Evolutionary conservation across 2,888 invertebrate species (phyloP).

Genomic region (Andrena hattorfiana): DNA sequence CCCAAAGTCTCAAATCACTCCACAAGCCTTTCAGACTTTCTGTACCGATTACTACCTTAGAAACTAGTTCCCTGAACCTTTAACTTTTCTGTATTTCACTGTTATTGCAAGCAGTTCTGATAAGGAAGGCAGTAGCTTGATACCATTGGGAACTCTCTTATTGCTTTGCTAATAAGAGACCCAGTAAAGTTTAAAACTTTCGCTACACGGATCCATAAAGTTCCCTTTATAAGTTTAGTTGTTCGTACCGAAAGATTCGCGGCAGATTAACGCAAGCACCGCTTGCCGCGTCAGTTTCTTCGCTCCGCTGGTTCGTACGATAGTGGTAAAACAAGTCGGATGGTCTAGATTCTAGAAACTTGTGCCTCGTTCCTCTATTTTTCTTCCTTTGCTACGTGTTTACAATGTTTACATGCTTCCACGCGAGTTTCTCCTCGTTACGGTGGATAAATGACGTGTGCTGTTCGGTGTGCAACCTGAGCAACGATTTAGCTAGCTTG

Average conservation of each 20-base stretch:
- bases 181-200: neutral
- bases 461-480: neutral
- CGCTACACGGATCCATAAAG: neutral
- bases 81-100: neutral
- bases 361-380: neutral
- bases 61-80: neutral
- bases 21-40: no score
- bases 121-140: neutral
- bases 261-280: neutral
- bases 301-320: neutral
- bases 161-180: neutral
- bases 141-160: neutral
- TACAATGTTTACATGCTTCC: slow-evolving; percentile 14
- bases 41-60: no score
- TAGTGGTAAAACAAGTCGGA: neutral
- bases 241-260: neutral
- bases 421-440: slow-evolving; percentile 4
- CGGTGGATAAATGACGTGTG: neutral
- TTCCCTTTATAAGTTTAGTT: neutral
- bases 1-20: no score
- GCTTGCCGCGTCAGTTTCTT: neutral
- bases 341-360: neutral
- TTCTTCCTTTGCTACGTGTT: slow-evolving; percentile 9
- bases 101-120: neutral
- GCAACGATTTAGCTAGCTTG: neutral